Base-by-base conservation (phyloP, 1,140 invertebrate species). In the Stratiolaelaps scimitus region DNA sequence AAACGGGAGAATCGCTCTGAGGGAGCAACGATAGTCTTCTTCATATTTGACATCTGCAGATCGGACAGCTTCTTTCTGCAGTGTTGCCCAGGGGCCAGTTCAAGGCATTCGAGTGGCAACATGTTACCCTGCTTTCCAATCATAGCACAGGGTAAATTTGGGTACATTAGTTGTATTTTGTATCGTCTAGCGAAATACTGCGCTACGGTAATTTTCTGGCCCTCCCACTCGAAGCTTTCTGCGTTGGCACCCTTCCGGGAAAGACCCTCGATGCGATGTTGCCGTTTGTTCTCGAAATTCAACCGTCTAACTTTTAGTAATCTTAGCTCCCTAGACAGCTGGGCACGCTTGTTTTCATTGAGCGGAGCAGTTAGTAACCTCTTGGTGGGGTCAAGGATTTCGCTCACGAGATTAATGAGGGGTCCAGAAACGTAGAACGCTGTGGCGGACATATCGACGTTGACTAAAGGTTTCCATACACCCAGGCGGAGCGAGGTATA, bases 41-140 rank as follows among this genome's bases (percentile, higher is more conserved):
- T 72, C 69, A 72, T 71, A 20, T 67, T 66, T 0, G 69, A 45
- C 40, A 45, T 71, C 46, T 71, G 65, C 30, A 26, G 64, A 1
- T 64, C 56, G 20, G 66, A 66, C 7, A 72, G 34, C 34, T 71
- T 70, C 64, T 68, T 65, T 17, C 65, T 66, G 17, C 65, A 67
- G 7, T 68, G 65, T 67, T 76, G 75, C 17, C 75, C 72, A 20
- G 66, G 45, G 10, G 71, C 65, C 17, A 76, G 47, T 6, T 67
- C 28, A 46, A 75, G 76, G 6, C 75, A 68, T 67, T 76, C 75
- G 15, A 75, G 47, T 15, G 75, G 75, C 7, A 76, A 68, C 64
- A 71, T 73, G 10, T 69, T 70, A 48, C 69, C 70, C 20, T 64
- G 34, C 2, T 53, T 72, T 26, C 75, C 73, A 15, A 72, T 72